Evolutionary conservation across 1,140 invertebrate genomes (phyloP).

Genomic region (Hormaphis cornu): DNA sequence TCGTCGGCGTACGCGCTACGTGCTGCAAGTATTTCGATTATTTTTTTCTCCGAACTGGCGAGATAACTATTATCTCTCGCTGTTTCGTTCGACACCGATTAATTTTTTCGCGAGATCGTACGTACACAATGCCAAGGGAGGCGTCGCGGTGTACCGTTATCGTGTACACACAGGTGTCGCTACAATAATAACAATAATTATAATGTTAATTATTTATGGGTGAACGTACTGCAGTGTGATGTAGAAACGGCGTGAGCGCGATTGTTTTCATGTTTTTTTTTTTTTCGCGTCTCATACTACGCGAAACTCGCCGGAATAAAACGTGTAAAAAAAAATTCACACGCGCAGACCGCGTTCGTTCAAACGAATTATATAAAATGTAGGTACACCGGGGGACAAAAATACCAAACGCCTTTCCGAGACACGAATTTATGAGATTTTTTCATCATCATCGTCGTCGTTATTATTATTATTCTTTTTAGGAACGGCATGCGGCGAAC

Average conservation of each 20-base stretch:
- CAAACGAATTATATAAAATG: background rate
- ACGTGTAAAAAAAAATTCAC: background rate
- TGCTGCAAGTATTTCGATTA: too few relatives aligned
- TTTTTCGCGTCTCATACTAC: background rate
- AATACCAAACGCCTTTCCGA: conserved; percentile 3
- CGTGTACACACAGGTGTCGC: background rate
- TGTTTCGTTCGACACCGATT: too few relatives aligned
- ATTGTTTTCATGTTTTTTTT: background rate
- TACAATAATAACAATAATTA: too few relatives aligned
- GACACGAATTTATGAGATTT: conserved; percentile 24
- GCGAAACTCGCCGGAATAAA: background rate
- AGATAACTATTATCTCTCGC: too few relatives aligned
- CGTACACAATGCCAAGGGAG: too few relatives aligned
- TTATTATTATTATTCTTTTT: background rate
- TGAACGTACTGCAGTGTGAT: conserved; percentile 12
- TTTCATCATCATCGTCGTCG: background rate
- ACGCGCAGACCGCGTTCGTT: background rate
- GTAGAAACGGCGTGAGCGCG: background rate
- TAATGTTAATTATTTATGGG: too few relatives aligned
- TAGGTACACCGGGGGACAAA: too few relatives aligned
- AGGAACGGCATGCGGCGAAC: background rate
- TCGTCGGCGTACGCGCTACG: too few relatives aligned
- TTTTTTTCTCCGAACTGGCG: too few relatives aligned
- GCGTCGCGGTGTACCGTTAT: too few relatives aligned
- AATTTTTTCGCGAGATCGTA: too few relatives aligned